Conservation (phyloP, 2,113 vertebrate species). For the Tupaia chinensis region DNA sequence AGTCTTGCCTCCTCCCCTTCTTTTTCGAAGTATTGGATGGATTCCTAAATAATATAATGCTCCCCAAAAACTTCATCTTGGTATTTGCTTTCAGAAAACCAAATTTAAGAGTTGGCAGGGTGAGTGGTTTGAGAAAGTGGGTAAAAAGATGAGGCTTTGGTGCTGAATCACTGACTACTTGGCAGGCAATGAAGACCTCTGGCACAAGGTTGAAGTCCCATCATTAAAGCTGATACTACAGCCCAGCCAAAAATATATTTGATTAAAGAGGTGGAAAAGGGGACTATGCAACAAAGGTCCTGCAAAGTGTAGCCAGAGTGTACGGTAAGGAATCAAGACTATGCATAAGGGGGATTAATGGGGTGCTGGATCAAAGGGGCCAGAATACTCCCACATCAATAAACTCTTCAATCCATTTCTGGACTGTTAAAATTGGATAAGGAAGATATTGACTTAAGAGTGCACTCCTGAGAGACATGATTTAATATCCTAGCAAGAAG, state of each 20-base stretch:
- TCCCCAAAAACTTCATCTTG: neutral
- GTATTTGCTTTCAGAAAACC: neutral
- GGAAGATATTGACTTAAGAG: neutral
- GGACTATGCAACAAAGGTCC: neutral
- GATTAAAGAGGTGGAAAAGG: neutral
- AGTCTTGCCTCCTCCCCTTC: neutral
- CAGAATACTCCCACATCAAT: neutral
- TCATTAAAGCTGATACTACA: neutral
- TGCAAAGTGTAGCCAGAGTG: neutral
- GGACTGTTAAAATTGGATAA: neutral
- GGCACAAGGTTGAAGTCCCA: neutral
- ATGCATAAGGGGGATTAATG: neutral
- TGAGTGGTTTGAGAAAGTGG: neutral
- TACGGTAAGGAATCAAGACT: neutral
- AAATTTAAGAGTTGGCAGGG: neutral
- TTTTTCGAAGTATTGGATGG: neutral
- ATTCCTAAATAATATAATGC: neutral
- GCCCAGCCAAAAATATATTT: neutral
- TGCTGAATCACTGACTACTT: neutral
- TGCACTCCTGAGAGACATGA: neutral
- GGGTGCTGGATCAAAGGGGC: neutral
- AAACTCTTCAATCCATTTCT: neutral
- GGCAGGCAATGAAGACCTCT: neutral
- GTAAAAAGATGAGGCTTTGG: neutral
- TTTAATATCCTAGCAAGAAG: constrained; percentile 4